Percentiles rank a stretch among this genome's conserved stretches.
Conservation (phyloP, 2,797 vertebrate species). For the Rhabdomys pumilio region DNA sequence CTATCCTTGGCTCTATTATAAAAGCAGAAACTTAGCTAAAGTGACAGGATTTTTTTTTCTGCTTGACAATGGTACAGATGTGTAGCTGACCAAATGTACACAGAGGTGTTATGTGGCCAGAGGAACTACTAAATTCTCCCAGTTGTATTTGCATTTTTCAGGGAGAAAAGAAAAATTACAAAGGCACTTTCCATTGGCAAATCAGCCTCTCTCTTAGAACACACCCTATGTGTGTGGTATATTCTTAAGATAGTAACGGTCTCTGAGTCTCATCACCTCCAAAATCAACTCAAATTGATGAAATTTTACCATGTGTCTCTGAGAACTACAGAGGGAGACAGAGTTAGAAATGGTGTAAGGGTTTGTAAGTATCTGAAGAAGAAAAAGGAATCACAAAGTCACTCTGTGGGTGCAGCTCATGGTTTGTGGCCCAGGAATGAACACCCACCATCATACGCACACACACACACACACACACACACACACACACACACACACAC, state of each 20-base stretch:
- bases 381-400: conserved; percentile 78
- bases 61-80: neutral
- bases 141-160: neutral
- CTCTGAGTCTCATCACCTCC: neutral
- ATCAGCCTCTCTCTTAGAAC: neutral
- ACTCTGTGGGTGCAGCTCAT: neutral
- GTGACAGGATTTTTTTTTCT: conserved; percentile 10
- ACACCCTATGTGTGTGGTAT: neutral
- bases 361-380: conserved; percentile 78
- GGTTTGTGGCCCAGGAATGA: neutral
- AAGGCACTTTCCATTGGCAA: neutral
- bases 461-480: no score
- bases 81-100: neutral
- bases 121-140: neutral
- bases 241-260: neutral
- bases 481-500: neutral
- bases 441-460: neutral
- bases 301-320: conserved; percentile 75
- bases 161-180: neutral
- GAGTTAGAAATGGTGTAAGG: conserved; percentile 79
- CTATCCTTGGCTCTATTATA: conserved; percentile 11
- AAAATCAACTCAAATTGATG: conserved; percentile 58
- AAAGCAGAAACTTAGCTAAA: conserved; percentile 44
- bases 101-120: neutral
- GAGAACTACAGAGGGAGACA: conserved; percentile 74